Conservation (phyloP, 2,797 vertebrate species). For the Linurgus olivaceus region DNA sequence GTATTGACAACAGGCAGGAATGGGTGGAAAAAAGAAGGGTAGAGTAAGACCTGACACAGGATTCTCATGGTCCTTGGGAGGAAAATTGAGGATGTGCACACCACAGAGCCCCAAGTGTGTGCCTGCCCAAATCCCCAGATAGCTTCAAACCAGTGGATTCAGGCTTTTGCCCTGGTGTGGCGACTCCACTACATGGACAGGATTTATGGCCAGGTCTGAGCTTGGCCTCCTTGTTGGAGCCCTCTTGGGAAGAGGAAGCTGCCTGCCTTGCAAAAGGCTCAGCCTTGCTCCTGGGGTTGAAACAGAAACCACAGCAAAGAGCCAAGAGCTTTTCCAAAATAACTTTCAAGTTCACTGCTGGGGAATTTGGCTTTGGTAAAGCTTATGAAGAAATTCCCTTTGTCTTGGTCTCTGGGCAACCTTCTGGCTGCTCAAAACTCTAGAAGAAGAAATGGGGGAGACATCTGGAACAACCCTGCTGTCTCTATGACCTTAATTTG, state of each 20-base stretch:
- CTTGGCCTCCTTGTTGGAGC: not conserved
- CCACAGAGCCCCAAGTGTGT: accelerated
- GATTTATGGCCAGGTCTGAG: not conserved
- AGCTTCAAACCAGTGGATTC: not conserved
- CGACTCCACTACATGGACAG: accelerated
- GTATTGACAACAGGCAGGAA: not conserved
- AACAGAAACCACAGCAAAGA: not conserved
- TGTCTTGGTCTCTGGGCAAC: not conserved
- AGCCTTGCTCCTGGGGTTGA: not conserved
- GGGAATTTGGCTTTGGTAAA: not conserved
- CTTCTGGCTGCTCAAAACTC: not conserved
- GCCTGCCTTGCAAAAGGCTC: not conserved
- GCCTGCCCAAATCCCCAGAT: too few species aligned
- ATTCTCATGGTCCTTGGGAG: not conserved
- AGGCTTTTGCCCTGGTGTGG: not conserved
- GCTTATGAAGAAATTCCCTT: not conserved
- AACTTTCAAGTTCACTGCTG: not conserved
- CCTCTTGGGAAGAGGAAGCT: not conserved
- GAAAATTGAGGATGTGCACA: not conserved
- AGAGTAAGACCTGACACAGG: not conserved
- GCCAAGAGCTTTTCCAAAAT: not conserved
- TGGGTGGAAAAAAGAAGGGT: not conserved
- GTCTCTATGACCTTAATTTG: not conserved
- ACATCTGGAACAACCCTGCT: not conserved
- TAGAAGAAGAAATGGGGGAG: not conserved